Conservation (phyloP, 2,797 vertebrate species). For the Gymnothorax reevesii region DNA sequence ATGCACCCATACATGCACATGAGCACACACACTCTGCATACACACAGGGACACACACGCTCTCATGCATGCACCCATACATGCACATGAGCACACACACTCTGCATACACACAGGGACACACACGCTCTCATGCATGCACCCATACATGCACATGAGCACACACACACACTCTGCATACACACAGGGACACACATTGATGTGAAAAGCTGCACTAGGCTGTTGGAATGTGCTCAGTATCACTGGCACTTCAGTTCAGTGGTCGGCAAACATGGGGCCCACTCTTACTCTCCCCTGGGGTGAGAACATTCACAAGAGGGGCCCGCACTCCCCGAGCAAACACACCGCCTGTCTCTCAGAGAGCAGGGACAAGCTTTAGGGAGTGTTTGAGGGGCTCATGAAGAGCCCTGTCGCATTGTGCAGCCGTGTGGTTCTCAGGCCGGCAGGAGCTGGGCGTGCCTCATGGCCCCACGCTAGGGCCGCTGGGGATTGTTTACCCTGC, state of each 20-base stretch:
- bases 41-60: not conserved
- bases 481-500: slow-evolving; percentile 63
- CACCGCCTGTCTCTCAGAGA: slow-evolving; percentile 8
- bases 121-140: not conserved
- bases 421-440: slow-evolving; percentile 12
- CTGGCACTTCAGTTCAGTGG: slow-evolving; percentile 51
- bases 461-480: not conserved
- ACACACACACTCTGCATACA: not conserved
- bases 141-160: not conserved
- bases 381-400: slow-evolving; percentile 17
- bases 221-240: slow-evolving; percentile 48
- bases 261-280: slow-evolving; percentile 66
- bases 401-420: slow-evolving; percentile 11
- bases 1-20: not conserved
- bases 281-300: slow-evolving; percentile 67
- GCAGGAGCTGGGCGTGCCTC: slow-evolving; percentile 1
- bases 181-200: not conserved
- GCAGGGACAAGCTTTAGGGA: not conserved
- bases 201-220: slow-evolving; percentile 44
- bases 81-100: not conserved
- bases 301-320: slow-evolving; percentile 66
- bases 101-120: not conserved
- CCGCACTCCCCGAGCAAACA: slow-evolving; percentile 68
- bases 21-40: not conserved
- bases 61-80: too few relatives aligned